These are phyloP conservation scores for Rhinogobius similis DNA, from an alignment of 2,113 vertebrate genomes.

Conservation along the genomic window DNA sequence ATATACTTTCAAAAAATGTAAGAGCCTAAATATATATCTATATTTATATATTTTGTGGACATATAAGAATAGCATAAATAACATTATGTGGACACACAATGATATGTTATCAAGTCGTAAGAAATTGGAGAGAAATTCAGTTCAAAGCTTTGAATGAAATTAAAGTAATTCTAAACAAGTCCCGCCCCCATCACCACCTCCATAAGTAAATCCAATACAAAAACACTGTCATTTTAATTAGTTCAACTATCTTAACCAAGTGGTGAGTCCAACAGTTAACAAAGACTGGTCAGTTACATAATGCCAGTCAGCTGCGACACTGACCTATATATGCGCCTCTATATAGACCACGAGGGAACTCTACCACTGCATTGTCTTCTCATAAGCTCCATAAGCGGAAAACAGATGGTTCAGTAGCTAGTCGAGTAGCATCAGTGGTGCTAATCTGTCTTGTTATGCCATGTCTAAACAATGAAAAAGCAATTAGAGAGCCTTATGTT, in stretches of 20 bases:
- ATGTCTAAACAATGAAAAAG: constrained; percentile 40
- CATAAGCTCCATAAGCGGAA: constrained; percentile 13
- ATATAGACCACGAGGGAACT: constrained; percentile 5
- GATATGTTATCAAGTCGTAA: neutral
- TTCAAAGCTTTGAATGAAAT: neutral
- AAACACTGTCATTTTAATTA: constrained; percentile 9
- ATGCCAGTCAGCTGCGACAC: constrained; percentile 27
- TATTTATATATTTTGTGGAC: neutral
- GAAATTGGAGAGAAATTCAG: neutral
- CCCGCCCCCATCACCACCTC: neutral
- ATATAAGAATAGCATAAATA: neutral
- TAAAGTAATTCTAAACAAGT: neutral
- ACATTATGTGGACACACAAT: neutral
- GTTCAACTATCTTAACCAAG: constrained; percentile 24
- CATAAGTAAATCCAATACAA: neutral
- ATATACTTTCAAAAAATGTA: neutral
- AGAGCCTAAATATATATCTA: neutral
- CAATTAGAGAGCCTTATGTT: constrained; percentile 16
- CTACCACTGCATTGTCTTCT: constrained; percentile 31
- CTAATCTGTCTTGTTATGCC: constrained; percentile 42
- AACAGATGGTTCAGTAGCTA: constrained; percentile 60
- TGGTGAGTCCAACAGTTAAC: constrained; percentile 40
- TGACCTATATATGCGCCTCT: constrained; percentile 49
- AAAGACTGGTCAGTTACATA: constrained; percentile 49
- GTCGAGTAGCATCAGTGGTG: constrained; percentile 35